Evolutionary conservation across 2,888 invertebrate species (phyloP), one percentile per base, ranked within the genome.

Genomic region (Trissolcus japonicus): DNA sequence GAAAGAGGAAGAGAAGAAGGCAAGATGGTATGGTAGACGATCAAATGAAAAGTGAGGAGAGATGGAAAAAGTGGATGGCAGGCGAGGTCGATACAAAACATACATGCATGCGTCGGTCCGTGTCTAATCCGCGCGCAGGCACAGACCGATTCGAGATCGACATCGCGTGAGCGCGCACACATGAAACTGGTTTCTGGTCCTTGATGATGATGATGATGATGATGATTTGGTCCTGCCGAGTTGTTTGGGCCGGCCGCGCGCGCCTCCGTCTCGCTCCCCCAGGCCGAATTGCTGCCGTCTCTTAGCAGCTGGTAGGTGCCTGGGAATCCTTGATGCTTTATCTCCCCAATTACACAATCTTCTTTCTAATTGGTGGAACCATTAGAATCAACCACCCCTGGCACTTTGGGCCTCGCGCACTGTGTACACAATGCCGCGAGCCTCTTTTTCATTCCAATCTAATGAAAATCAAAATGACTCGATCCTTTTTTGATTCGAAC

Each of bases 341-440:
- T 86, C 86, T 84, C 80, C 81, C 84, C 86, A 87, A 88, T 88
- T 88, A 87, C 85, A 84, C 84, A 85, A 86, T 84, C 85, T 82
- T 82, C 81, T 80, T 82, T 83, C 84, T 87, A 87, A 87, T 86
- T 86, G 86, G 82, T 80, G 78, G 79, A 73, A 73, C 82, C 69
- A 76, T 73, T 68, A 68, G 68, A 68, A 68, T 62, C 67, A 68
- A 63, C 78, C 71, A 76, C 74, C 80, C 79, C 57, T 77, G 63
- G 63, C 55, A 76, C 53, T 53, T 59, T 25, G 66, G 48, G 35
- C 35, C 41, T 61, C 55, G 40, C 67, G 62, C 63, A 41, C 63
- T 69, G 40, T 53, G 57, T 57, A 63, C 57, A 69, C 75, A 67
- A 67, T 71, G 66, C 63, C 60, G 68, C 69, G 66, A 55, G 55